These are phyloP conservation scores for Meandrina meandrites DNA, from an alignment of 92 coral and sea anemone species.

Conservation along the genomic window DNA sequence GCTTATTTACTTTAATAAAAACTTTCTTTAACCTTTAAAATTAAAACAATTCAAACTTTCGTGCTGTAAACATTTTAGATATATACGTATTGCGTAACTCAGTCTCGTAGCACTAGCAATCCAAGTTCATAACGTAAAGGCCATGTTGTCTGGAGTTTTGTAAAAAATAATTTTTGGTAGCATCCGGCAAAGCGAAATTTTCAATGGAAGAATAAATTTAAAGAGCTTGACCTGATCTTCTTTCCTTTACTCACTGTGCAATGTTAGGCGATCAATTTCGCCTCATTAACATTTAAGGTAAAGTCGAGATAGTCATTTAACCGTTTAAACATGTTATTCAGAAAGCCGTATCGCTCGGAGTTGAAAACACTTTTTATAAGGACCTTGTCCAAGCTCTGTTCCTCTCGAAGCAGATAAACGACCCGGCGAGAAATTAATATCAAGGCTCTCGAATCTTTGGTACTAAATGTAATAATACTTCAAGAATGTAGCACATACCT, in stretches of 20 bases:
- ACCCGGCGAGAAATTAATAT: background rate
- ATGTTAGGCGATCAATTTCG: background rate
- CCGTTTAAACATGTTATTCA: background rate
- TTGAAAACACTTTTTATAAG: background rate
- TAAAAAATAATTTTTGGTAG: background rate
- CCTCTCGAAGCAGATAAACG: background rate
- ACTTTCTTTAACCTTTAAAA: background rate
- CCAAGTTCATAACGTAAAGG: background rate
- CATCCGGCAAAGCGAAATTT: background rate
- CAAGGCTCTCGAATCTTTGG: background rate
- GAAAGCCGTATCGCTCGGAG: background rate
- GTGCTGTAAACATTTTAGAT: background rate
- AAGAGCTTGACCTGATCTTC: background rate
- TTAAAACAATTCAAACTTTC: background rate
- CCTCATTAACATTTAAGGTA: background rate
- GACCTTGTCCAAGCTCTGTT: background rate
- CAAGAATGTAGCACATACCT: background rate
- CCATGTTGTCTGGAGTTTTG: background rate
- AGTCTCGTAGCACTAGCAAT: background rate
- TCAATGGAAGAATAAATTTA: no score
- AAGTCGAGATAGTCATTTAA: background rate
- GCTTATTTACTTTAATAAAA: background rate
- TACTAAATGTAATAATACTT: background rate
- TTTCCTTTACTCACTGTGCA: background rate
- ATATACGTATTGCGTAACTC: background rate